A percentile compares a stretch with the other conserved stretches of the same genome.
Evolutionary conservation across 1,140 invertebrate genomes (phyloP).

Genomic region (Elymnias hypermnestra): DNA sequence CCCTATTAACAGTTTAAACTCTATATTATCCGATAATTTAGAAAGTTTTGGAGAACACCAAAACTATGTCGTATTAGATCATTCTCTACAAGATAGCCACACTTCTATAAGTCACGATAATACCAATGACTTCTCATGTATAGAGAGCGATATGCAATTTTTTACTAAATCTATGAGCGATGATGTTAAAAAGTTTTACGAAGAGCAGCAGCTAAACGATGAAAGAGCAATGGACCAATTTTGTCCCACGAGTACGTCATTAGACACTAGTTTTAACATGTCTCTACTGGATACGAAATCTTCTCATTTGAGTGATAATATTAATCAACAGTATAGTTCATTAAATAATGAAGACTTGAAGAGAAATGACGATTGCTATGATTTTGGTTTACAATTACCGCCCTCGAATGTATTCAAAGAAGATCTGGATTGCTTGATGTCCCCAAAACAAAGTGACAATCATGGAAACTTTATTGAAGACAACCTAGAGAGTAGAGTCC

Average conservation of each 20-base stretch:
- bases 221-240: conserved; percentile 48
- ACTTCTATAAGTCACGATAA: conserved; percentile 45
- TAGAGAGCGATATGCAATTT: conserved; percentile 66
- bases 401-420: conserved; percentile 52
- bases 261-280: conserved; percentile 61
- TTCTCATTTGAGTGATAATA: conserved; percentile 43
- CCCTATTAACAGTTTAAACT: conserved; percentile 55
- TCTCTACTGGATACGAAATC: conserved; percentile 55
- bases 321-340: conserved; percentile 42
- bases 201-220: conserved; percentile 54
- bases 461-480: conserved; percentile 31
- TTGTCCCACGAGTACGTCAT: conserved; percentile 50
- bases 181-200: conserved; percentile 67
- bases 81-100: conserved; percentile 38
- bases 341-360: conserved; percentile 43
- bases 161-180: conserved; percentile 68
- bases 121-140: conserved; percentile 57
- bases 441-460: conserved; percentile 42
- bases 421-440: conserved; percentile 58
- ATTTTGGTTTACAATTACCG: conserved; percentile 52
- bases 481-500: conserved; percentile 35
- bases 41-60: conserved; percentile 57
- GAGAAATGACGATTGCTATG: conserved; percentile 53
- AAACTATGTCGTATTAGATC: conserved; percentile 54
- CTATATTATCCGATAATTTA: conserved; percentile 59